These are phyloP conservation scores for Sphenodon punctatus DNA, from an alignment of 2,797 vertebrate genomes.

Conservation along the genomic window DNA sequence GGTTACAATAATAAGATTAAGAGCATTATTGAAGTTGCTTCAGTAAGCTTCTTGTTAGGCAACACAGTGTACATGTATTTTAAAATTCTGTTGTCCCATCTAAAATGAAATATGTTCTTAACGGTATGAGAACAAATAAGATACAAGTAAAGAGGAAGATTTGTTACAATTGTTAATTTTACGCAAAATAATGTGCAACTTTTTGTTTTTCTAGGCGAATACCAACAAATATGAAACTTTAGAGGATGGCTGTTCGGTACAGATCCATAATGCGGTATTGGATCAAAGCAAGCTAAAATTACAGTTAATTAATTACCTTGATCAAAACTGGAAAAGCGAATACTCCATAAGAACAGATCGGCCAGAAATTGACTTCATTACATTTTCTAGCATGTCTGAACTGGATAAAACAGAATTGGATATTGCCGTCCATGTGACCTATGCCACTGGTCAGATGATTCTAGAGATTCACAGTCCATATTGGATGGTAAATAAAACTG, in stretches of 20 bases:
- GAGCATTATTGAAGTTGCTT: too few relatives aligned
- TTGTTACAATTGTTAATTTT: neutral
- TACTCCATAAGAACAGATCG: slow-evolving; percentile 83
- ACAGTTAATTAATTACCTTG: slow-evolving; percentile 86
- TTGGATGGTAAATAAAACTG: slow-evolving; percentile 98
- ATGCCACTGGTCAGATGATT: slow-evolving; percentile 84
- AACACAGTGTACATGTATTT: neutral
- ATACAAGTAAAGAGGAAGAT: neutral
- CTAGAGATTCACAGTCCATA: slow-evolving; percentile 92
- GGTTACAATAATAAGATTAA: too few relatives aligned
- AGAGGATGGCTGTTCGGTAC: slow-evolving; percentile 85
- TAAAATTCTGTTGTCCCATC: neutral
- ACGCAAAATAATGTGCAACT: too few relatives aligned
- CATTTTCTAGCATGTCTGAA: slow-evolving; percentile 81
- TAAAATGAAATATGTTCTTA: neutral
- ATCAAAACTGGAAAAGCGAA: slow-evolving; percentile 88
- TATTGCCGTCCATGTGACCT: slow-evolving; percentile 90
- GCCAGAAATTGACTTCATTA: slow-evolving; percentile 91
- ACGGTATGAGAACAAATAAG: neutral
- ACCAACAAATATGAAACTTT: slow-evolving; percentile 72
- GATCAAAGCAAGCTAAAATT: slow-evolving; percentile 85
- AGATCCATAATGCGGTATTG: slow-evolving; percentile 89
- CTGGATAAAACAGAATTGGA: slow-evolving; percentile 85
- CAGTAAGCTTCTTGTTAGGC: neutral
- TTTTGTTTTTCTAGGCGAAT: slow-evolving; percentile 74